Conservation (phyloP, 2,797 vertebrate genomes). For the Acestrorhynchus altus region DNA sequence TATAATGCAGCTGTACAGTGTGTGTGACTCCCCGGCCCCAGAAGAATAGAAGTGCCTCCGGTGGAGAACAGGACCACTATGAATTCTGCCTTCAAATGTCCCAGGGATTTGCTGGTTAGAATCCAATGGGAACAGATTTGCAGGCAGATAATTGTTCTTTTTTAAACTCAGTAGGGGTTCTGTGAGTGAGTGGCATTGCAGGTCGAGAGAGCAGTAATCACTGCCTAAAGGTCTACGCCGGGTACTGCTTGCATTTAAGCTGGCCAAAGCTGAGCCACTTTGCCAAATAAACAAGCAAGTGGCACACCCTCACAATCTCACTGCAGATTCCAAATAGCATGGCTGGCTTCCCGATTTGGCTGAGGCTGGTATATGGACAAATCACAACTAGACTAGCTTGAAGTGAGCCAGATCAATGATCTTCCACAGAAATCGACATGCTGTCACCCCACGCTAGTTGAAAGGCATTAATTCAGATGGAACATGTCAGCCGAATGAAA, state of each 20-base stretch:
- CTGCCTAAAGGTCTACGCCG: slow-evolving; percentile 63
- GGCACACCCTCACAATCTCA: slow-evolving; percentile 16
- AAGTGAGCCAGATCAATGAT: slow-evolving; percentile 35
- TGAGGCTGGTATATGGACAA: neutral
- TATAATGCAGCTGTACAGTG: neutral
- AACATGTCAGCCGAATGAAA: slow-evolving; percentile 19
- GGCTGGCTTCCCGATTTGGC: slow-evolving; percentile 14
- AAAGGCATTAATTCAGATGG: slow-evolving; percentile 47
- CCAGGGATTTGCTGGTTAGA: neutral
- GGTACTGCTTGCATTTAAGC: slow-evolving; percentile 54
- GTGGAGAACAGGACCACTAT: neutral
- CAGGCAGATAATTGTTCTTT: neutral
- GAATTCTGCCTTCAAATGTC: neutral
- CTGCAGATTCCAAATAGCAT: slow-evolving; percentile 33
- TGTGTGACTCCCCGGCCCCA: slow-evolving; percentile 2
- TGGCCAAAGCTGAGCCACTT: slow-evolving; percentile 21
- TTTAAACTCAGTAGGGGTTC: neutral
- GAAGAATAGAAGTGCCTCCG: neutral
- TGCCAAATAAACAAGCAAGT: neutral
- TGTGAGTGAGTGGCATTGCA: slow-evolving; percentile 29
- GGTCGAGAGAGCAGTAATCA: slow-evolving; percentile 44
- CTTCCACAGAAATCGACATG: slow-evolving; percentile 41
- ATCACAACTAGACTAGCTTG: slow-evolving; percentile 29
- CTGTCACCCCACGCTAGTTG: slow-evolving; percentile 37
- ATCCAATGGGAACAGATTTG: neutral